phyloP scores from a whole-genome alignment of 2,888 invertebrate genomes.

The Limenitis camilla region DNA sequence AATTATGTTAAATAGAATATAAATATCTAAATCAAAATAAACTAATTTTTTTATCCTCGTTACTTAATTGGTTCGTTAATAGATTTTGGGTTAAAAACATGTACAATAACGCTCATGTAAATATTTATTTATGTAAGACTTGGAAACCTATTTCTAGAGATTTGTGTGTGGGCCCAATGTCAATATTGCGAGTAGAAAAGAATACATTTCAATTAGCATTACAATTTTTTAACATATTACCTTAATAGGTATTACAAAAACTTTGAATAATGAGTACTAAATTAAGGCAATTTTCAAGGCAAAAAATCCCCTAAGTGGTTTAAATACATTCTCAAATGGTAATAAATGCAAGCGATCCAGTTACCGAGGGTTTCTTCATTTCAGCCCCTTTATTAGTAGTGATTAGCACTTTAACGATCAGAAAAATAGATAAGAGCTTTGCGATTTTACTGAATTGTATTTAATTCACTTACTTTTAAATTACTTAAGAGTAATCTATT shows the following conservation, averaged over 20 bases:
- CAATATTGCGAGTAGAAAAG: too few relatives aligned
- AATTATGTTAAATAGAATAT: too few relatives aligned
- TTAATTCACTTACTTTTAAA: not conserved
- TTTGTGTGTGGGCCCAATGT: too few relatives aligned
- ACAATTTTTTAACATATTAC: not conserved
- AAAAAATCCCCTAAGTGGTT: slow-evolving; percentile 25
- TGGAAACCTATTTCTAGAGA: too few relatives aligned
- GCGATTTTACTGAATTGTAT: slow-evolving; percentile 19
- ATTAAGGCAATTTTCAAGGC: slow-evolving; percentile 27
- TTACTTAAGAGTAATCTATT: too few relatives aligned
- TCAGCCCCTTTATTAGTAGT: slow-evolving; percentile 28
- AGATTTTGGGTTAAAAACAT: too few relatives aligned
- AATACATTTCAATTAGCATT: too few relatives aligned
- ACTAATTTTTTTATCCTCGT: too few relatives aligned
- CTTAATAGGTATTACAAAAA: slow-evolving; percentile 11
- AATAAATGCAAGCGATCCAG: slow-evolving; percentile 30
- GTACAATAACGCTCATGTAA: too few relatives aligned
- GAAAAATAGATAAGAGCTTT: slow-evolving; percentile 22
- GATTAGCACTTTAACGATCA: slow-evolving; percentile 27
- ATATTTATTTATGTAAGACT: too few relatives aligned
- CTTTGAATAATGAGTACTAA: slow-evolving; percentile 24
- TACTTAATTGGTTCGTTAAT: too few relatives aligned
- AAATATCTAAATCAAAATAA: too few relatives aligned
- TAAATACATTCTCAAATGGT: slow-evolving; percentile 30
- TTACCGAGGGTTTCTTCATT: slow-evolving; percentile 26